Conservation (phyloP, 2,113 vertebrate species). For the Crotalus horridus region DNA sequence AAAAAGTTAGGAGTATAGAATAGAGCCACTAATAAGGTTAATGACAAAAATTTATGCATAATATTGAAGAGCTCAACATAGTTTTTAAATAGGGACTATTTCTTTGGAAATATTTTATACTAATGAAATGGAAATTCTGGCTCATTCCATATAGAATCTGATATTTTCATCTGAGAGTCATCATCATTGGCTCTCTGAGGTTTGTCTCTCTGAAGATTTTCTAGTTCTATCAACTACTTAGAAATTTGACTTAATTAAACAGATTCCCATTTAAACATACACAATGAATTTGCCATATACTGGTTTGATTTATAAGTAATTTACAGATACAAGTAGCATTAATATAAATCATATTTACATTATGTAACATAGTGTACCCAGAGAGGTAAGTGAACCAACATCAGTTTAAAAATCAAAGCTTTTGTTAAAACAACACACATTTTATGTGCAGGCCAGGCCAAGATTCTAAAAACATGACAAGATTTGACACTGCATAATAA, state of each 20-base stretch:
- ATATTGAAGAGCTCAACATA: not conserved
- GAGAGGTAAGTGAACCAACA: not conserved
- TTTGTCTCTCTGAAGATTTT: not conserved
- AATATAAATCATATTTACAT: conserved; percentile 16
- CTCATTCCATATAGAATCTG: not conserved
- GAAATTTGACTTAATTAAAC: conserved; percentile 6
- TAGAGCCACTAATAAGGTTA: not conserved
- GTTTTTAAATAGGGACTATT: not conserved
- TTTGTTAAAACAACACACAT: conserved; percentile 13
- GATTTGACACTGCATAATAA: not conserved
- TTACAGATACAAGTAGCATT: conserved; percentile 13
- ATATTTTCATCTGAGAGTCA: not conserved
- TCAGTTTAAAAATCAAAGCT: not conserved
- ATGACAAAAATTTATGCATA: not conserved
- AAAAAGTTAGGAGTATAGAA: not conserved
- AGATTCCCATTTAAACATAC: not conserved
- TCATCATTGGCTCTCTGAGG: not conserved
- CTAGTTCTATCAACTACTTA: not conserved
- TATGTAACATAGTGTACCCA: not conserved
- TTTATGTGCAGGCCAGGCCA: not conserved
- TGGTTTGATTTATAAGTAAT: not conserved
- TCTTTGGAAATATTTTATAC: not conserved
- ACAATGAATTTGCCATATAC: not conserved
- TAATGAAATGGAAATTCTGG: not conserved
- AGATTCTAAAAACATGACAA: conserved; percentile 15